phyloP scores from a whole-genome alignment of 2,888 invertebrate genomes.

The Tipula confusa region DNA sequence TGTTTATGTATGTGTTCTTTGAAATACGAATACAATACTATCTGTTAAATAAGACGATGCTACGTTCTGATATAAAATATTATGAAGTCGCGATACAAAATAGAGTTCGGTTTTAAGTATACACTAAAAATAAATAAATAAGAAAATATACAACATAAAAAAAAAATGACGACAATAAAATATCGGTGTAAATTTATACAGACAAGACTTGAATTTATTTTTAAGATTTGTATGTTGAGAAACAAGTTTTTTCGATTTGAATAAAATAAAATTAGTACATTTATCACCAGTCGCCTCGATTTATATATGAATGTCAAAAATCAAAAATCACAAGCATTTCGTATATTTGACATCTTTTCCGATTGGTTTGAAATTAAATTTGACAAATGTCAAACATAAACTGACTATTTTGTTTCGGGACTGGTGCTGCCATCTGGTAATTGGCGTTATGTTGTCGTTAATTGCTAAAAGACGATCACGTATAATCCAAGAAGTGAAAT shows the following conservation, averaged over 20 bases:
- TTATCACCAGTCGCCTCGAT: neutral
- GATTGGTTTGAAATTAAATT: too few species aligned
- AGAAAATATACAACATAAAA: neutral
- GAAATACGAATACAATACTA: neutral
- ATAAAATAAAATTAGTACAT: neutral
- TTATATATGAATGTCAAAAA: too few species aligned
- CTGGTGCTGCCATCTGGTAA: too few species aligned
- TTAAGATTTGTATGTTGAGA: neutral
- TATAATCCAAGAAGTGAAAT: too few species aligned
- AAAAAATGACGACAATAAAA: neutral
- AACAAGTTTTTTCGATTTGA: neutral
- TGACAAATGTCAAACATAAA: too few species aligned
- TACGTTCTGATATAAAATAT: neutral
- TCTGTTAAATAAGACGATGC: slow-evolving; percentile 3
- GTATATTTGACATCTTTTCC: too few species aligned
- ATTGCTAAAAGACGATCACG: too few species aligned
- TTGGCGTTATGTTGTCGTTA: too few species aligned
- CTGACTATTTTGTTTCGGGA: too few species aligned
- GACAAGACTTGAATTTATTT: neutral
- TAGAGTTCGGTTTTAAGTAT: neutral
- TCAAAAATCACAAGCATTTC: too few species aligned
- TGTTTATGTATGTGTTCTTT: neutral
- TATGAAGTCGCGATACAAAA: neutral
- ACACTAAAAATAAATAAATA: neutral
- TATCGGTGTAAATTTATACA: neutral